Evolutionary conservation across 2,113 vertebrate species (phyloP), one percentile per base, ranked within the genome.

Genomic region (Procavia capensis): DNA sequence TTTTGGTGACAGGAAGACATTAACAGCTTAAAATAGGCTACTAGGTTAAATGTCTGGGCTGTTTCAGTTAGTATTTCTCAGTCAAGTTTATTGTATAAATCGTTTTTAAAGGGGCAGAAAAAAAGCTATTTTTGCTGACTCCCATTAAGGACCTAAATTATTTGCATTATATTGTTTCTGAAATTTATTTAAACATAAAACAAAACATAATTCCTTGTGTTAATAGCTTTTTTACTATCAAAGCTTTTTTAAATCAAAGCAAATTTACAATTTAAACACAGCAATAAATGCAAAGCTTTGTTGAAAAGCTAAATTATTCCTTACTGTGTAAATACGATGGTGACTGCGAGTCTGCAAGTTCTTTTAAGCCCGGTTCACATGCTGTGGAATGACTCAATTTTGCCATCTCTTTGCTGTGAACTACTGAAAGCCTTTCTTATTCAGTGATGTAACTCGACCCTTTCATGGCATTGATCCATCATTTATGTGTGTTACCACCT

Each of bases 201-300:
- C 11, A 82, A 61, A 72, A 17, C 78, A 74, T 75, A 81, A 81
- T 94, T 86, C 34, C 9, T 87, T 86, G 27, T 43, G 57, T 41
- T 91, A 78, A 45, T 78, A 72, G 80, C 3, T n/a, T 4, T 24
- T 43, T 75, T 9, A 39, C 16, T 54, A 43, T 9, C n/a, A n/a
- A n/a, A n/a, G n/a, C n/a, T n/a, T n/a, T 79, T 95, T 84, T 59
- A 92, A 96, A 75, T 64, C 63, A 79, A 87, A 86, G 39, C 57
- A 80, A 2, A 88, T 74, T 59, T 93, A 59, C 19, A 93, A 63
- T 85, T 92, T 54, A 83, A 80, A 86, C 47, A 45, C 22, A 95
- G 36, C 22, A 68, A 1, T 92, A 45, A 76, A 50, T 92, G 83
- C 17, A 81, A 61, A 79, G 8, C 81, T 68, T 61, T 85, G 20